These are phyloP conservation scores for Lagorchestes hirsutus DNA, from an alignment of 2,797 vertebrate genomes.

Conservation along the genomic window DNA sequence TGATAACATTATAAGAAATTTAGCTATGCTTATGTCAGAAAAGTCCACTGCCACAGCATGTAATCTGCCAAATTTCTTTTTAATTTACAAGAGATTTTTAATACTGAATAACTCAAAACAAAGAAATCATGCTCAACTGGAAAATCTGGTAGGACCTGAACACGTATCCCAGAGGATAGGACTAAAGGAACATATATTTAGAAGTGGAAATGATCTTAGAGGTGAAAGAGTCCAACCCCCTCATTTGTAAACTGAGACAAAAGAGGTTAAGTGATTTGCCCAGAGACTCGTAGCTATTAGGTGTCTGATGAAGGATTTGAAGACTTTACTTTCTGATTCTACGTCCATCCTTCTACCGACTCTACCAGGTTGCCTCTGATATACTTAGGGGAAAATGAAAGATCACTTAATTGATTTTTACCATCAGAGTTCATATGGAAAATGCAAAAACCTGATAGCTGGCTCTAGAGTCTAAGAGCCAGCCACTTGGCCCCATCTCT, in stretches of 20 bases:
- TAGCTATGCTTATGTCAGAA: background rate
- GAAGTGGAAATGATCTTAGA: background rate
- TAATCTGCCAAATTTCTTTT: background rate
- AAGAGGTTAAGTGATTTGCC: background rate
- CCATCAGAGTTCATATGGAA: constrained; percentile 19
- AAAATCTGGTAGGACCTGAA: background rate
- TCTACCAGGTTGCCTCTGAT: background rate
- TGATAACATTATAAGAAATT: background rate
- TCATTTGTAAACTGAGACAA: background rate
- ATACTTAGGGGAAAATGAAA: background rate
- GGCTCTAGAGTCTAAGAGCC: background rate
- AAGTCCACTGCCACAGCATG: background rate
- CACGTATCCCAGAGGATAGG: too few relatives aligned
- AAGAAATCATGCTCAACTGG: background rate
- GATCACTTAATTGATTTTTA: constrained; percentile 6
- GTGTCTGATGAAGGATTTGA: background rate
- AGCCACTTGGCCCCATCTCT: background rate
- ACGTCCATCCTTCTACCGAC: background rate
- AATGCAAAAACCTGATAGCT: constrained; percentile 18
- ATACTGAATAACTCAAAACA: background rate
- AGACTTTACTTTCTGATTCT: background rate
- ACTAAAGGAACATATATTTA: background rate
- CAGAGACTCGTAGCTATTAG: too few relatives aligned
- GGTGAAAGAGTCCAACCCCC: background rate
- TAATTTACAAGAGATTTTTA: constrained; percentile 4